A percentile compares a stretch with the other conserved stretches of the same genome.
Conservation (phyloP, 2,888 invertebrate species). For the Chloroclystis v-ata region DNA sequence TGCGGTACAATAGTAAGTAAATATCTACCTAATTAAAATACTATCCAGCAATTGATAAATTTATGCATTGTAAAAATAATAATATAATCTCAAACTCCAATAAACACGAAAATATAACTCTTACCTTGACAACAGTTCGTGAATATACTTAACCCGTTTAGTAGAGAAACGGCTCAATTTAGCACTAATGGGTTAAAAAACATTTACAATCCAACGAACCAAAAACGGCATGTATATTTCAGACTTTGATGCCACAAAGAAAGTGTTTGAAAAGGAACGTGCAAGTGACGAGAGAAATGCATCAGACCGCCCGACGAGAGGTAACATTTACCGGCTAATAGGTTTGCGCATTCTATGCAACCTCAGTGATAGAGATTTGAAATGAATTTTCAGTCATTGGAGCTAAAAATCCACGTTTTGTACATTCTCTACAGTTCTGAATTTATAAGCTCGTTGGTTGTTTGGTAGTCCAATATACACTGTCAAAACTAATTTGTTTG, state of each 20-base stretch:
- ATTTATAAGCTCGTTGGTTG: no score
- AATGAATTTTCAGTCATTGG: no score
- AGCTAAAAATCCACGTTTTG: no score
- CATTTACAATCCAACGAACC: conserved; percentile 6
- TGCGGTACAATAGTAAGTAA: no score
- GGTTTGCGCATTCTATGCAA: neutral
- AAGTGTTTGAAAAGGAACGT: conserved; percentile 2
- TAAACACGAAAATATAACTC: neutral
- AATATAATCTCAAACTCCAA: neutral
- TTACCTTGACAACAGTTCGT: neutral
- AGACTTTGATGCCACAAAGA: conserved; percentile 1
- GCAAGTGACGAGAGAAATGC: neutral
- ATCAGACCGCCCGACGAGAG: neutral
- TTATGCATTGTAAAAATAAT: neutral
- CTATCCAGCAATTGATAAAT: no score
- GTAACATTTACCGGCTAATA: neutral
- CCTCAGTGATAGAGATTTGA: no score
- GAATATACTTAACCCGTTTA: neutral
- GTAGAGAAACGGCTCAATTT: conserved; percentile 1
- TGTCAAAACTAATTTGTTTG: no score
- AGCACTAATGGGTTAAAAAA: conserved; percentile 4
- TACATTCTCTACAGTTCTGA: no score
- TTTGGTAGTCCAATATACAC: no score
- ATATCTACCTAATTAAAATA: no score
- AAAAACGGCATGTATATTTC: neutral